These are phyloP conservation scores for Vulpes vulpes DNA, from an alignment of 2,113 vertebrate species.

Conservation along the genomic window DNA sequence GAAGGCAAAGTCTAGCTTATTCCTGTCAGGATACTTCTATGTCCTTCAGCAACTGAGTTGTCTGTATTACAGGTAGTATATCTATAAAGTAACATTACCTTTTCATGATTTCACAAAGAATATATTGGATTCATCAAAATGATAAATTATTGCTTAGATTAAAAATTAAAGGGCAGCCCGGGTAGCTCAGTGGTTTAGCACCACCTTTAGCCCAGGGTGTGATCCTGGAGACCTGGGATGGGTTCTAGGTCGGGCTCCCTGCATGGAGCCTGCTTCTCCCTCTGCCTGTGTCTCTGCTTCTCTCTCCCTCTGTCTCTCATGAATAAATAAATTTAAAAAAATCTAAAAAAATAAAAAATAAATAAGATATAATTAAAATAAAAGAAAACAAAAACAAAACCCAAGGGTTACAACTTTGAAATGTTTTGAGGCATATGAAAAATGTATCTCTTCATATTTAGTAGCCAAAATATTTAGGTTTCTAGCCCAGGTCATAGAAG, in stretches of 20 bases:
- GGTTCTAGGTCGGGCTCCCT: too few relatives aligned
- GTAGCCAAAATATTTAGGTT: neutral
- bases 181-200: too few relatives aligned
- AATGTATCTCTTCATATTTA: neutral
- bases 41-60: neutral
- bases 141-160: neutral
- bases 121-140: conserved; percentile 21
- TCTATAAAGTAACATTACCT: conserved; percentile 12
- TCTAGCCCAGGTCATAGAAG: neutral
- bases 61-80: neutral
- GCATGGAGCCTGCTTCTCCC: too few relatives aligned
- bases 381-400: neutral
- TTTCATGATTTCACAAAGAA: conserved; percentile 12
- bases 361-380: too few relatives aligned
- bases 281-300: too few relatives aligned
- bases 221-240: too few relatives aligned
- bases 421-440: neutral
- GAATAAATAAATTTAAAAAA: too few relatives aligned
- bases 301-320: too few relatives aligned
- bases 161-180: neutral
- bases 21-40: neutral
- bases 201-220: too few relatives aligned
- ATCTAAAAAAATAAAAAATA: too few relatives aligned
- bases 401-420: neutral
- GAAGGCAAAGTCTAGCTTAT: neutral